Conservation (phyloP, 2,797 vertebrate genomes). For the Clarias platycephalus region DNA sequence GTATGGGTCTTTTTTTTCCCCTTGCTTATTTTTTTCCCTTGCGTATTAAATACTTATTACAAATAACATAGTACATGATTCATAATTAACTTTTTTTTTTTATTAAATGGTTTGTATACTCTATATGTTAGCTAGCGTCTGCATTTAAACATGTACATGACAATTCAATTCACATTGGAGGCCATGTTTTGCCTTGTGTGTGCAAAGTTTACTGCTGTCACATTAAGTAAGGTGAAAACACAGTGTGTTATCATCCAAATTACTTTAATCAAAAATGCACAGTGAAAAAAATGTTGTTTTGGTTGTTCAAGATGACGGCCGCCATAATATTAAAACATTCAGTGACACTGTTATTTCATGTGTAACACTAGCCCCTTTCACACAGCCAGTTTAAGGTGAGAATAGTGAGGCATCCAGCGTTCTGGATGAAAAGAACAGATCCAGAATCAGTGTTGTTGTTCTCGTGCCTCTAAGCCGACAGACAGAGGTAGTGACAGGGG, state of each 20-base stretch:
- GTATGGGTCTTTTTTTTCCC: not conserved
- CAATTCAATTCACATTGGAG: not conserved
- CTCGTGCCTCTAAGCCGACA: too few relatives aligned
- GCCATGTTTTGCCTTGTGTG: not conserved
- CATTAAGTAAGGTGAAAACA: not conserved
- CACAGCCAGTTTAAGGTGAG: too few relatives aligned
- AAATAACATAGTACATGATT: too few relatives aligned
- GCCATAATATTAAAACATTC: not conserved
- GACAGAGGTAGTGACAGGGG: too few relatives aligned
- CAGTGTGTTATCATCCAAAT: not conserved
- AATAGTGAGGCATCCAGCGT: too few relatives aligned
- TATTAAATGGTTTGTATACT: not conserved
- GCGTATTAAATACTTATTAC: not conserved
- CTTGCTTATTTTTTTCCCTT: slow-evolving; percentile 9
- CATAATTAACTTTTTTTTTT: not conserved
- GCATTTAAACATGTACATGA: not conserved
- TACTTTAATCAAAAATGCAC: not conserved
- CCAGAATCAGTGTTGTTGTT: too few relatives aligned
- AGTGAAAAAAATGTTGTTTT: not conserved
- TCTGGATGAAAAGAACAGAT: too few relatives aligned
- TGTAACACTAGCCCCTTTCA: not conserved
- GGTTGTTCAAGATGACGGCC: not conserved
- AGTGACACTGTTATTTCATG: not conserved
- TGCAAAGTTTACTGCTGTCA: not conserved
- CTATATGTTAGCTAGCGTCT: not conserved